Percentiles rank a stretch among this genome's conserved stretches.
Evolutionary conservation across 2,797 vertebrate species (phyloP).

Genomic region (Artibeus jamaicensis): DNA sequence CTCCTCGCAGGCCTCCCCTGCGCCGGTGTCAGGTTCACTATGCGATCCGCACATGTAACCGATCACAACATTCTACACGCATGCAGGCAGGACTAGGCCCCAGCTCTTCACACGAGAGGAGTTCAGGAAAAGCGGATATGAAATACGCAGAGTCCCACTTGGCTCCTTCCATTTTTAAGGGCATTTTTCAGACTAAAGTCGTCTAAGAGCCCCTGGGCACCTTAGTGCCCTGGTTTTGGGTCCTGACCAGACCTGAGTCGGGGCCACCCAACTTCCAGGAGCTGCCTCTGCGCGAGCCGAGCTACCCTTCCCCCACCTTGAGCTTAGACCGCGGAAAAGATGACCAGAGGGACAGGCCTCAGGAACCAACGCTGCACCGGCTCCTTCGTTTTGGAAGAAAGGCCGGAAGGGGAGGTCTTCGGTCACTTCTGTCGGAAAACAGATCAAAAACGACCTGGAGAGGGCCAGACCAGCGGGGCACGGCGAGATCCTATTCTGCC

Average conservation of each 20-base stretch:
- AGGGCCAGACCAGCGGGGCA: background rate
- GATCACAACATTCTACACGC: background rate
- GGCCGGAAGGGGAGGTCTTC: background rate
- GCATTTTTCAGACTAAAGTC: background rate
- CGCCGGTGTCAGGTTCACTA: background rate
- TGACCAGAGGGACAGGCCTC: background rate
- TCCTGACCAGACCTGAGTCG: background rate
- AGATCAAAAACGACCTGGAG: background rate
- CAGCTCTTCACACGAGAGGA: background rate
- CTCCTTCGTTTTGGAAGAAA: background rate
- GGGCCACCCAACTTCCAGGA: background rate
- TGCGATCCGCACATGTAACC: background rate
- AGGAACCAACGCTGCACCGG: background rate
- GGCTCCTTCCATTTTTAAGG: background rate
- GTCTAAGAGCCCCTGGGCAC: background rate
- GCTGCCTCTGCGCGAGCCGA: too few species aligned
- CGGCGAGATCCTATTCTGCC: background rate
- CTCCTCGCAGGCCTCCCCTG: background rate
- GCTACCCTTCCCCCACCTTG: background rate
- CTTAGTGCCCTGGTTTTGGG: background rate
- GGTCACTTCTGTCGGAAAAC: background rate
- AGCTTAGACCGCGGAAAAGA: background rate
- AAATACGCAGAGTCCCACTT: background rate
- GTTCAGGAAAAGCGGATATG: background rate
- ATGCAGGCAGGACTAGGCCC: background rate